A percentile compares a stretch with the other conserved stretches of the same genome.
Evolutionary conservation across 2,113 vertebrate genomes (phyloP).

Genomic region (Misgurnus anguillicaudatus): DNA sequence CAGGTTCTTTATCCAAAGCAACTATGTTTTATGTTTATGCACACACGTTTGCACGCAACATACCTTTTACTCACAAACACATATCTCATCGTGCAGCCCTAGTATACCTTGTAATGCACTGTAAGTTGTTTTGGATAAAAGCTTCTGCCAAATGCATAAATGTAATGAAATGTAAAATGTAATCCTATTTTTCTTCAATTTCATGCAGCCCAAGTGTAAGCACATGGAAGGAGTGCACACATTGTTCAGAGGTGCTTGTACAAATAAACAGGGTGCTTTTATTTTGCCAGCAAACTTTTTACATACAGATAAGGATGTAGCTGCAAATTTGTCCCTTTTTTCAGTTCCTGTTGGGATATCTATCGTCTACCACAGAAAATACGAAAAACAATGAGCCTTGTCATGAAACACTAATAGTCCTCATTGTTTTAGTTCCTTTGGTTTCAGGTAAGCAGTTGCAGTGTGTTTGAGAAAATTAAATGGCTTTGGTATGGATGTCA

Average conservation of each 20-base stretch:
- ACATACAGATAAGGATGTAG: background rate
- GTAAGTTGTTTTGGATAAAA: too few species aligned
- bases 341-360: background rate
- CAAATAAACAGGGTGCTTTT: background rate
- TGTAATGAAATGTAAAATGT: too few species aligned
- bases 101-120: too few species aligned
- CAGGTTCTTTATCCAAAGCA: too few species aligned
- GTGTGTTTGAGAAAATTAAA: background rate
- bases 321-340: background rate
- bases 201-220: too few species aligned
- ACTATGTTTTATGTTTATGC: background rate
- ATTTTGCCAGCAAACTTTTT: background rate
- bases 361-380: background rate
- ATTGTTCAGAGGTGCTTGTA: background rate
- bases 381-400: background rate
- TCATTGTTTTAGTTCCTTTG: background rate
- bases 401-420: background rate
- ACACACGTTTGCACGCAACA: background rate
- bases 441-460: conserved; percentile 3
- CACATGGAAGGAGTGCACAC: background rate
- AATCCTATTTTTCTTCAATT: too few species aligned
- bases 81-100: too few species aligned
- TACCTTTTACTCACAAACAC: background rate
- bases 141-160: too few species aligned
- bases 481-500: background rate